Percentiles rank a stretch among this genome's conserved stretches.
These are phyloP conservation scores for Drepana arcuata DNA, from an alignment of 1,140 invertebrate species.

Conservation along the genomic window DNA sequence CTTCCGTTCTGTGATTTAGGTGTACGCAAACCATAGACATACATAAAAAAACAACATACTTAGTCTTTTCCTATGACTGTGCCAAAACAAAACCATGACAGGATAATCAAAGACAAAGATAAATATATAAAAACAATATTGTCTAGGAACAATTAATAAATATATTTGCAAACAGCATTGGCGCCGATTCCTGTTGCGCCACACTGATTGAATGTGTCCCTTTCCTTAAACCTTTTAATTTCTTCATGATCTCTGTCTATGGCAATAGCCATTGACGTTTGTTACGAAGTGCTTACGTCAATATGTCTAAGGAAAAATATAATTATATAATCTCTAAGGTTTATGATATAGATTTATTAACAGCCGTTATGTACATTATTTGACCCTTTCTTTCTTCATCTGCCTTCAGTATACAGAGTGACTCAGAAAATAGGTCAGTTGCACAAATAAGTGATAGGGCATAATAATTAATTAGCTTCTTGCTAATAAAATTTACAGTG, in stretches of 20 bases:
- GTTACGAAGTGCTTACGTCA: background rate
- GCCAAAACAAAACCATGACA: constrained; percentile 46
- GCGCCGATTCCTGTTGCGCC: too few species aligned
- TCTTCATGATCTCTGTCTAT: too few species aligned
- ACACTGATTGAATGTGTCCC: too few species aligned
- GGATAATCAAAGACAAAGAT: constrained; percentile 31
- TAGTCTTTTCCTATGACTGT: constrained; percentile 50
- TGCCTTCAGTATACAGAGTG: too few species aligned
- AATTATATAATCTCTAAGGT: background rate
- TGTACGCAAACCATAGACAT: constrained; percentile 49
- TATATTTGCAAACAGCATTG: background rate
- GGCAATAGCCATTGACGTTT: too few species aligned
- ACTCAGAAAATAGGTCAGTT: background rate
- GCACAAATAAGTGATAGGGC: background rate
- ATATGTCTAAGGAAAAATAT: background rate
- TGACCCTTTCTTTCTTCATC: too few species aligned
- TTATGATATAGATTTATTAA: constrained; percentile 12
- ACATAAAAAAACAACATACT: constrained; percentile 15
- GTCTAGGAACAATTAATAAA: background rate
- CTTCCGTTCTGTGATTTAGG: constrained; percentile 68
- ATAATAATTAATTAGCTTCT: too few species aligned
- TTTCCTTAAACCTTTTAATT: too few species aligned
- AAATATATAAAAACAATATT: constrained; percentile 12
- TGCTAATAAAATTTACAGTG: too few species aligned
- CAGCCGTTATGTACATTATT: constrained; percentile 28